These are phyloP conservation scores for Pseudomyrmex flavicornis DNA, from an alignment of 1,140 invertebrate species.

Conservation along the genomic window DNA sequence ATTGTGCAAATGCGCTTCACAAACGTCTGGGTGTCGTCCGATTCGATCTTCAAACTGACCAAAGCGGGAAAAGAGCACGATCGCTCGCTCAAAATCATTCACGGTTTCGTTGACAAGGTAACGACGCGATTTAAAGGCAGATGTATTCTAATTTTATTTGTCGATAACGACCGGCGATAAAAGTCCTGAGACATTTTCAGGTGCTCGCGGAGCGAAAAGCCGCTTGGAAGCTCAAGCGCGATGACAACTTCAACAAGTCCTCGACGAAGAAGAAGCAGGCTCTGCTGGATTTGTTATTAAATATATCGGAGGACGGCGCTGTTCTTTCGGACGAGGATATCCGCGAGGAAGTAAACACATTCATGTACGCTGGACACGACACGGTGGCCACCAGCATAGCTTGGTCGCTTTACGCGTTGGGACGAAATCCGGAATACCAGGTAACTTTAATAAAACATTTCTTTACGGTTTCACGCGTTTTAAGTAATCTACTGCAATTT, in stretches of 20 bases:
- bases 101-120: constrained; percentile 86
- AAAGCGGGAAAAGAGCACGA: constrained; percentile 85
- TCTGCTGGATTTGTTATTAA: constrained; percentile 87
- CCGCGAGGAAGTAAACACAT: constrained; percentile 88
- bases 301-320: constrained; percentile 82
- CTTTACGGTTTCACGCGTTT: neutral
- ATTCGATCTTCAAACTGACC: constrained; percentile 86
- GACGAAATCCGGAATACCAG: constrained; percentile 85
- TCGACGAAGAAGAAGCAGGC: constrained; percentile 83
- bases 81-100: constrained; percentile 85
- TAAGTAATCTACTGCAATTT: neutral
- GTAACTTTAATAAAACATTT: constrained; percentile 36
- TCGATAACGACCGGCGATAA: neutral
- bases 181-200: constrained; percentile 68
- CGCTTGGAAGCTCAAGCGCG: constrained; percentile 75
- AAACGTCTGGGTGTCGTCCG: constrained; percentile 86
- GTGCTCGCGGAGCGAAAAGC: constrained; percentile 82
- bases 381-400: constrained; percentile 86
- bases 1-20: constrained; percentile 85
- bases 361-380: constrained; percentile 89
- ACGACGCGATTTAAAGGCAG: neutral
- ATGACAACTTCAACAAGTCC: constrained; percentile 67
- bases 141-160: neutral
- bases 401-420: constrained; percentile 86
- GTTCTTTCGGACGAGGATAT: constrained; percentile 84